phyloP scores from a whole-genome alignment of 2,797 vertebrate species.

The Odontamblyopus rebecca region DNA sequence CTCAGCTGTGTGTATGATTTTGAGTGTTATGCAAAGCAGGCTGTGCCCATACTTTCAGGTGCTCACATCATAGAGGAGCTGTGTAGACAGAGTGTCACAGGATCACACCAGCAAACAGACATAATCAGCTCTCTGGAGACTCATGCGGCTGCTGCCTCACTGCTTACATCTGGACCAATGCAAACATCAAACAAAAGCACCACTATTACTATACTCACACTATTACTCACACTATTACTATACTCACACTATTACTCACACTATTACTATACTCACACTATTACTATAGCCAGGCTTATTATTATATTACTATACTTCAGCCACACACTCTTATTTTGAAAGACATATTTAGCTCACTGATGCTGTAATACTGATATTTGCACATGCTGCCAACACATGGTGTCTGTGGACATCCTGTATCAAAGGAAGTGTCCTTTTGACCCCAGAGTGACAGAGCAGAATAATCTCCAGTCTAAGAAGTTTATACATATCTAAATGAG shows the following conservation, averaged over 20 bases:
- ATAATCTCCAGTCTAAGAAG: conserved; percentile 66
- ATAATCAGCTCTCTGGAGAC: conserved; percentile 74
- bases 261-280: not conserved
- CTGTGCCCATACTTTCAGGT: conserved; percentile 20
- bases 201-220: conserved; percentile 17
- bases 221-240: too few relatives aligned
- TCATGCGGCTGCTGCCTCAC: conserved; percentile 62
- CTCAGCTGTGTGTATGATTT: conserved; percentile 7
- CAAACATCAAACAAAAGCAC: conserved; percentile 68
- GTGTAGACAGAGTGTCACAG: conserved; percentile 57
- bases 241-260: conserved; percentile 6
- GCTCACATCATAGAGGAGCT: conserved; percentile 41
- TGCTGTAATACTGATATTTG: conserved; percentile 48
- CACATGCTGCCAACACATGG: conserved; percentile 57
- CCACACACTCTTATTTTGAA: conserved; percentile 18
- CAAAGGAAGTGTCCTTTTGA: conserved; percentile 66
- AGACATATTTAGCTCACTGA: conserved; percentile 30
- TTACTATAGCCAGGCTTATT: not conserved
- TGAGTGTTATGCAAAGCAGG: conserved; percentile 49
- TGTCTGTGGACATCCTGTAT: conserved; percentile 62
- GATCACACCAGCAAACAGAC: conserved; percentile 68
- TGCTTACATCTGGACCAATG: conserved; percentile 66
- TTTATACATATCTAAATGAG: conserved; percentile 62
- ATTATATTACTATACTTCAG: conserved; percentile 9
- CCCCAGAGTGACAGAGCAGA: conserved; percentile 58